These are phyloP conservation scores for Drosophila atroscutellata DNA, from an alignment of 2,888 invertebrate species.

Conservation along the genomic window DNA sequence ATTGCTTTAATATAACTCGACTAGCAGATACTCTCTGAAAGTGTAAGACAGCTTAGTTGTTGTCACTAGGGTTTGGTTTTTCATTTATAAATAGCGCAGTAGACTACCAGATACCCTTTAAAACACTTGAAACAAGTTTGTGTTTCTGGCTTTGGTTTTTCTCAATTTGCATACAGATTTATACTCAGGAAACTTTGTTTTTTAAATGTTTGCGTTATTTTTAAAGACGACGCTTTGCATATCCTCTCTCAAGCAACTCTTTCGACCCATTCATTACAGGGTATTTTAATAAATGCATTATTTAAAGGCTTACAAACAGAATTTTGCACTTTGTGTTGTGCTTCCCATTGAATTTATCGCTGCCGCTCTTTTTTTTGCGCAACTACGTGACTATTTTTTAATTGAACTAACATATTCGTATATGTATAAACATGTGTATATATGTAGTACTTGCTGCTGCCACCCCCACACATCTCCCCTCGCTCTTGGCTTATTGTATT, in stretches of 20 bases:
- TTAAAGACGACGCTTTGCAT: background rate
- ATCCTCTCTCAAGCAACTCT: background rate
- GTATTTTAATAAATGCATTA: slow-evolving; percentile 18
- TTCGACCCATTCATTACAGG: background rate
- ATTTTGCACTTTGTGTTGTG: slow-evolving; percentile 28
- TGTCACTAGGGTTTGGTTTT: background rate
- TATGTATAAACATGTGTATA: slow-evolving; percentile 2
- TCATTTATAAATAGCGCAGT: accelerated
- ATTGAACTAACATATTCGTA: slow-evolving; percentile 36
- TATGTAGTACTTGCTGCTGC: slow-evolving; percentile 8
- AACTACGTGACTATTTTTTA: slow-evolving; percentile 66
- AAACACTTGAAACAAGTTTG: background rate
- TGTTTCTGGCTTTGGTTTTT: background rate
- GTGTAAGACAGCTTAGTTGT: background rate
- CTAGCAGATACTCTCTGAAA: background rate
- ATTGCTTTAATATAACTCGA: background rate
- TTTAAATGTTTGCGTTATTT: background rate
- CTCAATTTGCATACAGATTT: too few species aligned
- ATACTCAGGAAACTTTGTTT: background rate
- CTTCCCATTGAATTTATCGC: slow-evolving; percentile 31
- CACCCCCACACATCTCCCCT: background rate
- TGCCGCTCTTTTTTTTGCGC: slow-evolving; percentile 19
- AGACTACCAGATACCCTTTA: background rate
- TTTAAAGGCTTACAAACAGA: slow-evolving; percentile 18
- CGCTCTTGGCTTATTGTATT: slow-evolving; percentile 38